Base-by-base conservation (phyloP, 2,888 invertebrate genomes). In the Chalcis sispes region DNA sequence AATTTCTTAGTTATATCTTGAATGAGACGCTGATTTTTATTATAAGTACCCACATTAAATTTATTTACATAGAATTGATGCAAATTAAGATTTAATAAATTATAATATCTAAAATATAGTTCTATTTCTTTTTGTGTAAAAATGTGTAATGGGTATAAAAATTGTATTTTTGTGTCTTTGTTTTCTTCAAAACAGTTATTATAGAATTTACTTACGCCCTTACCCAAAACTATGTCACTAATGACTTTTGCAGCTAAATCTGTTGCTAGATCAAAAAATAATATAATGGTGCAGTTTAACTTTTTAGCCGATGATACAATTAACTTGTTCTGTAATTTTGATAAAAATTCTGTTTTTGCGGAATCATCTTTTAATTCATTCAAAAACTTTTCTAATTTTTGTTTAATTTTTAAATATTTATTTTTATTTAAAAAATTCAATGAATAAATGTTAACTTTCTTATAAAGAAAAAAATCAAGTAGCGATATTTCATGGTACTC, bases 1-100 rank as follows among this genome's bases (percentile, higher is more conserved):
- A 72, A 72, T 10, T 42, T 36, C 13, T 65, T 72, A 15, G 64
- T 58, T 18, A 72, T 64, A 32, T 65, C 18, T 48, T 72, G 72
- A 59, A 65, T 50, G n/a, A n/a, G n/a, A n/a, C n/a, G n/a, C n/a
- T n/a, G n/a, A n/a, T n/a, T n/a, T n/a, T n/a, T n/a, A n/a, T n/a
- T n/a, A n/a, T n/a, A n/a, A 48, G 71, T 62, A 13, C 5, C n/a
- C 10, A 36, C 18, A 8, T 58, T 0, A 4, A 4, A 13, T 1
- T 29, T 13, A 48, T 64, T 5, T 2, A 40, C 0, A 23, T 0
- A 2, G 5, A 1, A 10, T 27, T 54, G 15, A 5, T 54, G 2
- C 25, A 13, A 8, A 3, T 46, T n/a, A n/a, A 23, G n/a, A 36
- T 64, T n/a, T 10, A 7, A 7, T 18, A 15, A 20, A 58, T 58